Conservation (phyloP, 2,888 invertebrate species). For the Tipula unca region DNA sequence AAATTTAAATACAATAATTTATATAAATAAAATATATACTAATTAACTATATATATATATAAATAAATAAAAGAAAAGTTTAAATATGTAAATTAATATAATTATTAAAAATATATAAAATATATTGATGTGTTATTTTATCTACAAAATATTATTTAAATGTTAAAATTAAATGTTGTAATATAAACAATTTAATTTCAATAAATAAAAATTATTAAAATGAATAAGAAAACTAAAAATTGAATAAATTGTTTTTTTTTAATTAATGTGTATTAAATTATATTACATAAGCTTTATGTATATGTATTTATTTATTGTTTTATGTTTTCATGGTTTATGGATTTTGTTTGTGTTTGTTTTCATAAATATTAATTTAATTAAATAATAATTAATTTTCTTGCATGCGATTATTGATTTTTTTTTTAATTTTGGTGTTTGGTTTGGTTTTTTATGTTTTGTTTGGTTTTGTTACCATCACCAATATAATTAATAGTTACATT, state of each 20-base stretch:
- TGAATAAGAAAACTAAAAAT: neutral
- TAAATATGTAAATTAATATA: neutral
- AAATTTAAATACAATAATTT: neutral
- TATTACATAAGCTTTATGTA: neutral
- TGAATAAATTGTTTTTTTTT: neutral
- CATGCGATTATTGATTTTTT: neutral
- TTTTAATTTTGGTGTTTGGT: neutral
- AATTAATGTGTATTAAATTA: neutral
- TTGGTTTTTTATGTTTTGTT: neutral
- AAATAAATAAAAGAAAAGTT: neutral
- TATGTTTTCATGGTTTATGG: neutral
- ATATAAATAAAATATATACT: neutral
- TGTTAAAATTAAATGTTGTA: neutral
- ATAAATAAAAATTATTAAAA: neutral
- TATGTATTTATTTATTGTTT: neutral
- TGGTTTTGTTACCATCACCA: neutral
- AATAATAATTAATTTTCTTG: neutral
- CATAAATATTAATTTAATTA: neutral
- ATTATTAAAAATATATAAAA: neutral
- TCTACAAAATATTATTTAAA: neutral
- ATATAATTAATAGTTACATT: neutral
- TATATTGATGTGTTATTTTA: neutral
- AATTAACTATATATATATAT: neutral
- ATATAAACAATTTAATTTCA: neutral
- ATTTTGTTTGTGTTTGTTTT: neutral